phyloP scores from a whole-genome alignment of 2,888 invertebrate genomes.

The Papilio elwesi region DNA sequence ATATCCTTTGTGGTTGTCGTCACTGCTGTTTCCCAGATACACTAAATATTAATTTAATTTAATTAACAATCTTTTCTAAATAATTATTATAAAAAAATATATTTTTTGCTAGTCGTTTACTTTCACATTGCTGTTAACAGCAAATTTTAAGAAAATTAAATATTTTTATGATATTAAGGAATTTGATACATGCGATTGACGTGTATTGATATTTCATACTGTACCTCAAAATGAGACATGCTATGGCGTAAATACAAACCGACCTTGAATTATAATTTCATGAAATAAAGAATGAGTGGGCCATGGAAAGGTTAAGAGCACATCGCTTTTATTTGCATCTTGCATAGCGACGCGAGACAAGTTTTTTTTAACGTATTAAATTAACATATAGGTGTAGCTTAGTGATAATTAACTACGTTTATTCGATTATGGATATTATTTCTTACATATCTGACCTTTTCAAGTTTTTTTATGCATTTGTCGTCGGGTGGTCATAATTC shows the following conservation, averaged over 20 bases:
- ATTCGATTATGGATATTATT: conserved; percentile 44
- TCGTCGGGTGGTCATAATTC: not conserved
- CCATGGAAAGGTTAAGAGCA: conserved; percentile 79
- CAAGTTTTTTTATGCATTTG: conserved; percentile 32
- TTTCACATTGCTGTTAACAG: too few relatives aligned
- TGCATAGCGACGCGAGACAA: conserved; percentile 61
- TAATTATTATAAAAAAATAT: too few relatives aligned
- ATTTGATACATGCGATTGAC: not conserved
- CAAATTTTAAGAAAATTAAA: too few relatives aligned
- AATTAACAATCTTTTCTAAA: too few relatives aligned
- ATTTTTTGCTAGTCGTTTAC: too few relatives aligned
- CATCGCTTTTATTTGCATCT: conserved; percentile 76
- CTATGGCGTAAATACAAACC: conserved; percentile 54
- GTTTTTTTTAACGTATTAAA: conserved; percentile 53
- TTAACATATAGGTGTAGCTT: conserved; percentile 46
- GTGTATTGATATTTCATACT: not conserved
- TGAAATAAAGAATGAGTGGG: conserved; percentile 67
- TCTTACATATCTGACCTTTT: conserved; percentile 47
- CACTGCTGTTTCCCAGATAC: too few relatives aligned
- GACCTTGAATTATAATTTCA: conserved; percentile 78
- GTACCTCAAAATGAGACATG: conserved; percentile 32
- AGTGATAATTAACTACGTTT: conserved; percentile 46
- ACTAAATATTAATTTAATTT: too few relatives aligned
- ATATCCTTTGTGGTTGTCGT: too few relatives aligned
- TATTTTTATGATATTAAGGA: not conserved